Evolutionary conservation across 2,113 vertebrate species (phyloP), one percentile per base, ranked within the genome.

Genomic region (Ictidomys tridecemlineatus): DNA sequence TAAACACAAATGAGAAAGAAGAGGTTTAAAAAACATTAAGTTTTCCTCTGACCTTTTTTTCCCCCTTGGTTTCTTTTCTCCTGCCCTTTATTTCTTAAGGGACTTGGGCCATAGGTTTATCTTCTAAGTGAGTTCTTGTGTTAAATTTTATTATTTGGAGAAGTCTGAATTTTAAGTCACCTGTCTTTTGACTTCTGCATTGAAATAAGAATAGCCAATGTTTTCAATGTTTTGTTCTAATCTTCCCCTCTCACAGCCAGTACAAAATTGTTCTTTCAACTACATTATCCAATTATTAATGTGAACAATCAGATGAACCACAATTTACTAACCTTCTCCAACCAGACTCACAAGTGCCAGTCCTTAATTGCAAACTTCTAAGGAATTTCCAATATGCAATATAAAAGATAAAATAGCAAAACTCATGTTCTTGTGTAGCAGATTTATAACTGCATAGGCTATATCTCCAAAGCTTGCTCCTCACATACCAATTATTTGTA

Each of bases 391-490:
- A 90, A 3, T 32, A 51, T 76, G 56, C 90, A 13, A 88, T 73
- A 72, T 45, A 85, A 89, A 45, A 85, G 10, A 45, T 37, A 91
- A 93, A 82, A 45, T 28, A 93, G 26, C 78, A 82, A 92, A 82
- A 16, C 8, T 22, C 30, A 28, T 77, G 90, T 74, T 96, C 72
- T 85, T 53, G 22, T 93, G 14, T 94, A 63, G 11, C 30, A 61
- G 58, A 61, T 61, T 93, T 92, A 9, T 63, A 73, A 80, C 24
- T 61, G 28, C 58, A 74, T 16, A 53, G 14, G 12, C 18, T 85
- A 13, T 53, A 73, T 18, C 13, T 74, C 48, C 48, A 79, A 70
- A 9, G 24, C 11, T 61, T 8, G 13, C 20, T 7, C 22, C n/a
- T 74, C 86, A 56, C 24, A 72, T 56, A 92, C 11, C 76, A 85